Conservation (phyloP, 1,140 invertebrate genomes). For the Tribolium madens region DNA sequence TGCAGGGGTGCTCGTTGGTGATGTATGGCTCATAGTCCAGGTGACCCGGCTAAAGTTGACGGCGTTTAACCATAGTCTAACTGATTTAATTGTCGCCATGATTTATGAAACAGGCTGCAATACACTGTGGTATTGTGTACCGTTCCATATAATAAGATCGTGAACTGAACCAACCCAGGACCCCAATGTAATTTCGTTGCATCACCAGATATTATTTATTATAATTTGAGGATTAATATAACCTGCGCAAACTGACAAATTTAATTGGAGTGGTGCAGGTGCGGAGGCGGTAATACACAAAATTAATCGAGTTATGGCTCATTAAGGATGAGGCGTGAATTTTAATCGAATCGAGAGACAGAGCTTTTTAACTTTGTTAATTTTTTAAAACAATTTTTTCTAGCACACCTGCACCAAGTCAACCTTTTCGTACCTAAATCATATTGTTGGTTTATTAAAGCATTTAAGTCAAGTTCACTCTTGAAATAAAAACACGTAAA, state of each 20-base stretch:
- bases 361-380: slow-evolving; percentile 32
- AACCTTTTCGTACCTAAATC: slow-evolving; percentile 3
- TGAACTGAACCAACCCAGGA: not conserved
- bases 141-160: slow-evolving; percentile 35
- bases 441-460: not conserved
- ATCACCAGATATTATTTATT: slow-evolving; percentile 28
- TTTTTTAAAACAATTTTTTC: slow-evolving; percentile 31
- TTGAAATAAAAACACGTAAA: slow-evolving; percentile 18
- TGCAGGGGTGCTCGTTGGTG: slow-evolving; percentile 38
- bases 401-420: slow-evolving; percentile 18
- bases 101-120: slow-evolving; percentile 60
- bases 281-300: slow-evolving; percentile 5
- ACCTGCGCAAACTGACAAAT: slow-evolving; percentile 17
- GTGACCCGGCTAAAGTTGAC: slow-evolving; percentile 61
- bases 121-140: slow-evolving; percentile 55
- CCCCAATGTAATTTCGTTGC: slow-evolving; percentile 15
- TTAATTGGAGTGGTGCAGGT: slow-evolving; percentile 20
- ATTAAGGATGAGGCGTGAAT: slow-evolving; percentile 33
- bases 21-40: slow-evolving; percentile 57
- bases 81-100: slow-evolving; percentile 62
- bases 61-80: slow-evolving; percentile 60
- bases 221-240: slow-evolving; percentile 13
- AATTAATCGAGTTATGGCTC: slow-evolving; percentile 35
- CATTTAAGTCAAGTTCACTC: not conserved
- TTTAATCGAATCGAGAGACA: slow-evolving; percentile 35